Evolutionary conservation across 2,797 vertebrate species (phyloP).

Genomic region (Apodemus agrarius): DNA sequence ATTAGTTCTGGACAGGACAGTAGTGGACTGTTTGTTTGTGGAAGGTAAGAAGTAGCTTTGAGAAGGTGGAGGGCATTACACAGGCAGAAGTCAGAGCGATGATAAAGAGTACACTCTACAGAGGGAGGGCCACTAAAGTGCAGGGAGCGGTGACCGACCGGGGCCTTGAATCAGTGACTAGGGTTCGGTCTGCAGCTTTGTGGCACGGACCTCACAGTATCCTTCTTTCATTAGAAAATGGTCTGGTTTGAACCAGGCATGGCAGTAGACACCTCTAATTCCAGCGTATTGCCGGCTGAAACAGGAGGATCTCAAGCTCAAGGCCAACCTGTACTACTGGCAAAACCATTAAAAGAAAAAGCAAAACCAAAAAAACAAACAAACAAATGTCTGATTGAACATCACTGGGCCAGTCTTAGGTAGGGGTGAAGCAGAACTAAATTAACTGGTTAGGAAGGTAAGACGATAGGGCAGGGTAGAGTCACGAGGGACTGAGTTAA

Average conservation of each 20-base stretch:
- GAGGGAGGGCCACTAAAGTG: neutral
- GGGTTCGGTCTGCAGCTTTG: neutral
- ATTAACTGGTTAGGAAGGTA: neutral
- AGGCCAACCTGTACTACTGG: neutral
- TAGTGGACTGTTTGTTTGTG: neutral
- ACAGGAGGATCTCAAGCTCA: neutral
- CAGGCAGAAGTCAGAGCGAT: neutral
- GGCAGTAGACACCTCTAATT: neutral
- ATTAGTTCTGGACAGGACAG: neutral
- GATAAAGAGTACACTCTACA: neutral
- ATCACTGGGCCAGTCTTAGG: neutral
- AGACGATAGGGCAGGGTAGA: neutral
- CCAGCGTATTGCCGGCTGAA: neutral
- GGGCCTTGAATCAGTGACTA: neutral
- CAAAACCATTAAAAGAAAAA: neutral
- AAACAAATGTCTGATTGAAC: neutral
- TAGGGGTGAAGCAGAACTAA: neutral
- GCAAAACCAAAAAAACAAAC: neutral
- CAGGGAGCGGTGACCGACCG: fast-evolving
- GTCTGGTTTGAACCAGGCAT: neutral
- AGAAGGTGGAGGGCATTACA: neutral
- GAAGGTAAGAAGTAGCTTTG: neutral
- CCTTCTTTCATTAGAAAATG: neutral
- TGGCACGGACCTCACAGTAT: neutral
- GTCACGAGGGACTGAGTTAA: neutral